Base-by-base conservation (phyloP, 2,113 vertebrate genomes). In the Dunckerocampus dactyliophorus region DNA sequence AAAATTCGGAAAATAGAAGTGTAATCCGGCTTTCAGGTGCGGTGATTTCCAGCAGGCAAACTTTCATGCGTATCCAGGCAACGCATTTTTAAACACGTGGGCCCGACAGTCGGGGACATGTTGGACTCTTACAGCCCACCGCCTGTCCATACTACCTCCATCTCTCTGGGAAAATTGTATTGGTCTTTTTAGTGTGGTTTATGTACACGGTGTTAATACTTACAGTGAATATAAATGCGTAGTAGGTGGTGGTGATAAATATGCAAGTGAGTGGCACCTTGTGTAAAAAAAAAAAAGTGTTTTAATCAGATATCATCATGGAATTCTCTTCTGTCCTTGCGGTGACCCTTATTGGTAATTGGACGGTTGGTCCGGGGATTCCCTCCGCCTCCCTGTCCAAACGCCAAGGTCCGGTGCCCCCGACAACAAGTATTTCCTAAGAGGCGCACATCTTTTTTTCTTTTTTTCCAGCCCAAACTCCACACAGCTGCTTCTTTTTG, bases 41-140 rank as follows among this genome's bases (percentile, higher is more conserved):
- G 79, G 13, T 2, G 39, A 14, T 78, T 75, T 88, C 82, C 87
- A 80, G 62, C 67, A 68, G 82, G 63, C 63, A 76, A 82, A 75
- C 81, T 81, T 82, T 88, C 71, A 77, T 45, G 12, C 11, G 86
- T 83, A 81, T 86, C 85, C 78, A 75, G 68, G 87, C 75, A 83
- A 87, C 77, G 34, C 87, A 89, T 91, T 84, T 84, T 90, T 67
- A 55, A 72, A 77, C 56, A 65, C 78, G 50, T 62, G 66, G 67
- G 74, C 6, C 52, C 53, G 48, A 57, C 53, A 43, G 54, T 21
- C 17, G 21, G 59, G 67, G 65, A 22, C 72, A 61, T 60, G 45
- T 54, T 70, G 70, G 52, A 80, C 76, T 84, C 71, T 80, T 83
- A 88, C 48, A 77, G 74, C 72, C 83, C 74, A 63, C 77, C 75